These are phyloP conservation scores for Penaeus indicus DNA, from an alignment of 1,140 invertebrate species.

Conservation along the genomic window DNA sequence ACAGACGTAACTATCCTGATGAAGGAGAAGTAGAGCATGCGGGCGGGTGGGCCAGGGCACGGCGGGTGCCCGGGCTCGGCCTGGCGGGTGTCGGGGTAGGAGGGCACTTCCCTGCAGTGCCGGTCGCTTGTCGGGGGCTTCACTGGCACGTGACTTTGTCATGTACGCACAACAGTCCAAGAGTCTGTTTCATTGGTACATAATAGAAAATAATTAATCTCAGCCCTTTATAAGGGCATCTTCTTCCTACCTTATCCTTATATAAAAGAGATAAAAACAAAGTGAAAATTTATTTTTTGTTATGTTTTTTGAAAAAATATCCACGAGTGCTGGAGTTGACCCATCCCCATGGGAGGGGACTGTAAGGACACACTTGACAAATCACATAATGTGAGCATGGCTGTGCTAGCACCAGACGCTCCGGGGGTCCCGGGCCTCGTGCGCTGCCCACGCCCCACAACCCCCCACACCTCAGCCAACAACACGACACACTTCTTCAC, in stretches of 20 bases:
- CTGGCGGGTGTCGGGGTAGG: conserved; percentile 3
- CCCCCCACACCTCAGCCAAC: conserved; percentile 40
- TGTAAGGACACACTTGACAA: conserved; percentile 66
- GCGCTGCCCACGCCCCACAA: conserved; percentile 41
- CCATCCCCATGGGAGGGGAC: conserved; percentile 59
- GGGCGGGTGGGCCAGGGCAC: conserved; percentile 8
- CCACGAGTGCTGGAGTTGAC: conserved; percentile 65
- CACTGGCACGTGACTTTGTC: conserved; percentile 65
- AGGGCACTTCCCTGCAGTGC: conserved; percentile 41
- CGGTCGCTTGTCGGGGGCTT: conserved; percentile 62
- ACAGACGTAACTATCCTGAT: conserved; percentile 37
- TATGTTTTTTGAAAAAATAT: conserved; percentile 65
- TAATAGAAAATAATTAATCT: conserved; percentile 65
- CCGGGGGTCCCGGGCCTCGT: conserved; percentile 54
- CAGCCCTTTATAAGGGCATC: conserved; percentile 64
- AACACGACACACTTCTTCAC: conserved; percentile 30
- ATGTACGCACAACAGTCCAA: conserved; percentile 62
- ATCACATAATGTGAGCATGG: conserved; percentile 66
- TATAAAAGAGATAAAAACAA: conserved; percentile 66
- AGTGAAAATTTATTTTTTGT: conserved; percentile 64
- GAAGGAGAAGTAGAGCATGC: conserved; percentile 33
- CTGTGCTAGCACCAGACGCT: conserved; percentile 66
- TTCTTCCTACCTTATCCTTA: conserved; percentile 63
- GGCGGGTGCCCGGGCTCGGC: conserved; percentile 7
- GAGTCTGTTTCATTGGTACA: conserved; percentile 63